A percentile compares a stretch with the other conserved stretches of the same genome.
Evolutionary conservation across 1,140 invertebrate genomes (phyloP).

Genomic region (Paramacrobiotus metropolitanus): DNA sequence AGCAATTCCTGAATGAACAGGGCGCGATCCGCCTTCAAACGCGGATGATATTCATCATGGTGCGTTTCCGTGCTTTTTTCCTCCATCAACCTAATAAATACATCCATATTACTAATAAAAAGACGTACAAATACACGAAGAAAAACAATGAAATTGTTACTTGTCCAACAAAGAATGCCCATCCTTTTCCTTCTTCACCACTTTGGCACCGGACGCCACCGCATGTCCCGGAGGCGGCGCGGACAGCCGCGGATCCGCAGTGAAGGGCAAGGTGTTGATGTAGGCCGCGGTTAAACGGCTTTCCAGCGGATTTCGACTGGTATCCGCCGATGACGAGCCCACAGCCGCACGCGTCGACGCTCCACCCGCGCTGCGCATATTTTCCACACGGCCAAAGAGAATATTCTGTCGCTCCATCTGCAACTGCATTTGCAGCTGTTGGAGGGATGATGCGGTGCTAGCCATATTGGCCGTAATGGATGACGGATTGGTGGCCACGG

Average conservation of each 20-base stretch:
- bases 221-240: not conserved
- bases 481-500: not conserved
- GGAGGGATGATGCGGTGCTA: not conserved
- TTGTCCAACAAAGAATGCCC: not conserved
- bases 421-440: not conserved
- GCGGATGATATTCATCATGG: not conserved
- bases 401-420: slow-evolving; percentile 1
- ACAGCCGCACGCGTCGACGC: not conserved
- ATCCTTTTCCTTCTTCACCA: not conserved
- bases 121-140: not conserved
- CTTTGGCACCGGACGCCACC: not conserved
- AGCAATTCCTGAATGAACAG: slow-evolving; percentile 42
- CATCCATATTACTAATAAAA: not conserved
- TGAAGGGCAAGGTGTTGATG: not conserved
- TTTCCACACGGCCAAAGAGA: not conserved
- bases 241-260: not conserved
- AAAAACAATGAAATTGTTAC: not conserved
- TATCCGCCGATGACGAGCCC: too few relatives aligned
- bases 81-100: not conserved
- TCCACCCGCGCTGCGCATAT: not conserved
- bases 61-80: not conserved
- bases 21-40: slow-evolving; percentile 36
- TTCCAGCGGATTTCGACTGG: too few relatives aligned
- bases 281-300: not conserved
- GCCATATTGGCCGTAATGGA: not conserved